Conservation (phyloP, 2,888 invertebrate genomes). For the Agriopis marginaria region DNA sequence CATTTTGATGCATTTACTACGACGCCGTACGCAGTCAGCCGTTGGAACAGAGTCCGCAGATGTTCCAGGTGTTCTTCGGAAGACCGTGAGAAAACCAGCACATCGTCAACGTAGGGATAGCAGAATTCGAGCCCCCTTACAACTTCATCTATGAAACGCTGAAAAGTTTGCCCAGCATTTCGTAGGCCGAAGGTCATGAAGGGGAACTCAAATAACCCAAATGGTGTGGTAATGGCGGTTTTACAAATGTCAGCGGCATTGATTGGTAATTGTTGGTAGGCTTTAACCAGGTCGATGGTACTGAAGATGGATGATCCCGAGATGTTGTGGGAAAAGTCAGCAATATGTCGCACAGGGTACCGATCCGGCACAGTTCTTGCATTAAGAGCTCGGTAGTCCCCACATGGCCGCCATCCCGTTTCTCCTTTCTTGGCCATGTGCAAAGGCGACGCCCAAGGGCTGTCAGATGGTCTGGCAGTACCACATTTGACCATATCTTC, state of each 20-base stretch:
- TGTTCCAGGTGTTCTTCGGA: not conserved
- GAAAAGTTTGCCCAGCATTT: not conserved
- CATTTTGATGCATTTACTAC: not conserved
- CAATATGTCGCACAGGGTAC: constrained; percentile 6
- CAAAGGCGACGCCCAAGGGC: not conserved
- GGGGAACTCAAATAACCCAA: not conserved
- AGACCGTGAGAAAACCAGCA: not conserved
- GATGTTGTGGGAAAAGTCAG: not conserved
- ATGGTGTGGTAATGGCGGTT: not conserved
- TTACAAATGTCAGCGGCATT: not conserved
- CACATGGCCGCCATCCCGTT: constrained; percentile 3
- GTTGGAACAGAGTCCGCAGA: not conserved
- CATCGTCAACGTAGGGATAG: not conserved
- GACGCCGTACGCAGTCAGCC: not conserved
- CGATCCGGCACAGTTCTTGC: constrained; percentile 7
- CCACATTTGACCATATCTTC: constrained; percentile 3
- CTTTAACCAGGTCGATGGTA: not conserved
- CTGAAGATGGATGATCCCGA: not conserved
- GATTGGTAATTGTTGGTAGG: not conserved
- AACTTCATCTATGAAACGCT: not conserved
- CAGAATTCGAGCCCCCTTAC: not conserved
- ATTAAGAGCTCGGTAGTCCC: constrained; percentile 10
- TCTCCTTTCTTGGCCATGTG: not conserved
- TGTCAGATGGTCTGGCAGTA: not conserved
- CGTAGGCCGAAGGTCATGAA: not conserved